phyloP scores from a whole-genome alignment of 2,113 vertebrate genomes.

The Arvicanthis niloticus region DNA sequence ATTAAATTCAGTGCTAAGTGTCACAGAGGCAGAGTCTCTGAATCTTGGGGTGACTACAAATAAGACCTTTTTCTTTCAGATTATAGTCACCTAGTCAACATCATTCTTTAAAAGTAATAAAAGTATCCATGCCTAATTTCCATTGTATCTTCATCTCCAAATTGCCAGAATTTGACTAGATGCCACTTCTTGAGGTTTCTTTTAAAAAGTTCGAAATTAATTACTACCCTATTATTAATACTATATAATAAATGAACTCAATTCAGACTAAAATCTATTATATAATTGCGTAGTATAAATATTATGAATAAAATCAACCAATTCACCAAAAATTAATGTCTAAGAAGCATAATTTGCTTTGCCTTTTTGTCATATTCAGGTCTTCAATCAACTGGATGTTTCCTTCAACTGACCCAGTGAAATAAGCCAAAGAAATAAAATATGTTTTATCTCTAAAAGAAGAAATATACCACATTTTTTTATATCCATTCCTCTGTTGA shows the following conservation, averaged over 20 bases:
- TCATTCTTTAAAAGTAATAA: background rate
- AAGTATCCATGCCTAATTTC: background rate
- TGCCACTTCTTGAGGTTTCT: background rate
- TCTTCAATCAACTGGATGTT: background rate
- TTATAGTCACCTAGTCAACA: background rate
- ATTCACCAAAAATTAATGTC: background rate
- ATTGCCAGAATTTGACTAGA: background rate
- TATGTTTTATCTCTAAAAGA: background rate
- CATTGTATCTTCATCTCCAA: background rate
- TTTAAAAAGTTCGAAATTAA: background rate
- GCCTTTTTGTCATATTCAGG: background rate
- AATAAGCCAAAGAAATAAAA: background rate
- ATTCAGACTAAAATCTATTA: background rate
- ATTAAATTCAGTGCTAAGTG: too few relatives aligned
- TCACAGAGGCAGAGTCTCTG: background rate
- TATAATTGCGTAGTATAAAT: background rate
- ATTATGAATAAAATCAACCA: background rate
- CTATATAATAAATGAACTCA: background rate
- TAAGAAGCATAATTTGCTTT: background rate
- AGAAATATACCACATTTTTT: background rate
- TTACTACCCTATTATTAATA: background rate
- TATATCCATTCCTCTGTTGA: too few relatives aligned
- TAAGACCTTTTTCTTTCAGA: background rate
- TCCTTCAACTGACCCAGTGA: background rate
- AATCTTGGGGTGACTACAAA: background rate